Evolutionary conservation across 2,113 vertebrate genomes (phyloP).

Genomic region (Macroglossus sobrinus): DNA sequence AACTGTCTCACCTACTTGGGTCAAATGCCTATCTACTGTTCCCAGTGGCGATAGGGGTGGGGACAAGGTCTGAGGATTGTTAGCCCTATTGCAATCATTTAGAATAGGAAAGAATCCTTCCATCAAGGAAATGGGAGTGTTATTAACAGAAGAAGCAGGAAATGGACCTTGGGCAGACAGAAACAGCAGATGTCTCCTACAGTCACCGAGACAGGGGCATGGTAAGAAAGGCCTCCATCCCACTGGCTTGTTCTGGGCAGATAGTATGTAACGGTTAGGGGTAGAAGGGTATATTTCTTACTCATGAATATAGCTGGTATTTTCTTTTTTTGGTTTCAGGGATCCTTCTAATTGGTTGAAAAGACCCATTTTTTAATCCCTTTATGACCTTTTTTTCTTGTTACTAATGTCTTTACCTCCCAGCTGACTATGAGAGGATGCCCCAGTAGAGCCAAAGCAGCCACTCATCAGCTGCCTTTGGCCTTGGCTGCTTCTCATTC

Average conservation of each 20-base stretch:
- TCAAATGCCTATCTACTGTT: background rate
- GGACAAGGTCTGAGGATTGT: background rate
- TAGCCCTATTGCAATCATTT: background rate
- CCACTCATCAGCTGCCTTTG: background rate
- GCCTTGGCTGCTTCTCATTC: background rate
- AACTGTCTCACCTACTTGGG: background rate
- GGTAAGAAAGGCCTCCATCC: background rate
- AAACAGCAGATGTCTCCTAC: background rate
- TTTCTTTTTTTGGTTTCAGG: background rate
- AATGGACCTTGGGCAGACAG: background rate
- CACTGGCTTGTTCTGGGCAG: background rate
- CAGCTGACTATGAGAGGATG: background rate
- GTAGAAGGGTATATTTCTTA: background rate
- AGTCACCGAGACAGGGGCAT: background rate
- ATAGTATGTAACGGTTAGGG: too few relatives aligned
- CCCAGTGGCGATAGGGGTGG: background rate
- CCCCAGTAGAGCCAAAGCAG: background rate
- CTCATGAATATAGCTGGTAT: background rate
- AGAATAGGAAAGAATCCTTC: background rate
- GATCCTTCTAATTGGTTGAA: background rate
- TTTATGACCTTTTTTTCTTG: background rate
- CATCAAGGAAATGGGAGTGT: background rate
- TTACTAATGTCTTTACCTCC: background rate
- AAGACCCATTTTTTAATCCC: background rate
- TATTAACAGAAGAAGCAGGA: background rate